phyloP scores from a whole-genome alignment of 2,113 vertebrate genomes.

The Embiotoca jacksoni region DNA sequence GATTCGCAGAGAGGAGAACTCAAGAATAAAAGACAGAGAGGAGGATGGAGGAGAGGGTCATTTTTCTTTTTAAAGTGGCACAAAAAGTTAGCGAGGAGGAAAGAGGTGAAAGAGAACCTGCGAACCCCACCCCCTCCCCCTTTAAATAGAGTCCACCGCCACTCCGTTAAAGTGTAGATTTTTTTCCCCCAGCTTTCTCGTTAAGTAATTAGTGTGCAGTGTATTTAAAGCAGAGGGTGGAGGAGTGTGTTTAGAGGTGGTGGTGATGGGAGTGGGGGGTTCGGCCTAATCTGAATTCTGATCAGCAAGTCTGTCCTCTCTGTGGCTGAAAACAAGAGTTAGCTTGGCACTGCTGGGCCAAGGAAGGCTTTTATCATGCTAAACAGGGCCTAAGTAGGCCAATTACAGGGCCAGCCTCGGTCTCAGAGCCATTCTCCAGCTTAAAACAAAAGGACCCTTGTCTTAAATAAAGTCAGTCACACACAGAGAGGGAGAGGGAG shows the following conservation, averaged over 20 bases:
- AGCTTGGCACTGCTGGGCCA: constrained; percentile 91
- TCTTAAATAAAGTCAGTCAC: constrained; percentile 93
- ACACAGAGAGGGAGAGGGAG: constrained; percentile 66
- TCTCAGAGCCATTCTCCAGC: constrained; percentile 84
- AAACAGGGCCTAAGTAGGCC: constrained; percentile 96
- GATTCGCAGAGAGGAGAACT: constrained; percentile 18
- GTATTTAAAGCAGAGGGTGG: constrained; percentile 89
- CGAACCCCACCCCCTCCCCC: background rate
- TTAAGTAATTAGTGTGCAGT: constrained; percentile 79
- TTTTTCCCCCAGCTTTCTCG: constrained; percentile 55
- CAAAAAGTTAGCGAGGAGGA: constrained; percentile 60
- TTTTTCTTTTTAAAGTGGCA: constrained; percentile 40
- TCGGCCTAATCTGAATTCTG: constrained; percentile 95
- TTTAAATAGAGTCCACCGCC: constrained; percentile 56
- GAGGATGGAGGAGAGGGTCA: constrained; percentile 36
- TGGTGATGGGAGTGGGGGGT: constrained; percentile 64
- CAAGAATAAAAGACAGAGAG: constrained; percentile 29
- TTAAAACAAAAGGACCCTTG: constrained; percentile 95
- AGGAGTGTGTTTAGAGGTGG: constrained; percentile 40
- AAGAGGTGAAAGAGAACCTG: constrained; percentile 52
- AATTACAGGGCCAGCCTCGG: constrained; percentile 94
- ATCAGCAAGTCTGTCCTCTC: constrained; percentile 90
- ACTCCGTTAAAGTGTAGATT: constrained; percentile 55
- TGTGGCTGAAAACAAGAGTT: constrained; percentile 87
- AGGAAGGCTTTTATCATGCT: constrained; percentile 96